phyloP scores from a whole-genome alignment of 2,888 invertebrate genomes.

The Sinelater perroti region DNA sequence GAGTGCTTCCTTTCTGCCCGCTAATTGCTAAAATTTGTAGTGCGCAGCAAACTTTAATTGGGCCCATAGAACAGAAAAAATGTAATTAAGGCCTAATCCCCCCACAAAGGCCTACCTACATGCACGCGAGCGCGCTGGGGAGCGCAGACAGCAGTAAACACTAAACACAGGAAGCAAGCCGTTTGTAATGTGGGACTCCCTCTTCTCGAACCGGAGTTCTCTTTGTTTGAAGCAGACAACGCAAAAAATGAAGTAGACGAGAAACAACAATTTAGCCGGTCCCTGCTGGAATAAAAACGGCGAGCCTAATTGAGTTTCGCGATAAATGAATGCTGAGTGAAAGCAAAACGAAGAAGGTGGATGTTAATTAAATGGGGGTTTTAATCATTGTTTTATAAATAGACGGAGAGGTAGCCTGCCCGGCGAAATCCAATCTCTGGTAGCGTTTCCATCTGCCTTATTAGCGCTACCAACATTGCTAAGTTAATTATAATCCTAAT shows the following conservation, averaged over 20 bases:
- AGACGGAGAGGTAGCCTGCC: constrained; percentile 29
- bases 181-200: constrained; percentile 33
- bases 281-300: constrained; percentile 36
- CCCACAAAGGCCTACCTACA: constrained; percentile 26
- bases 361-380: constrained; percentile 44
- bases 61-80: constrained; percentile 23
- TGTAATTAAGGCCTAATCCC: constrained; percentile 31
- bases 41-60: constrained; percentile 26
- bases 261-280: constrained; percentile 36
- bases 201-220: constrained; percentile 33
- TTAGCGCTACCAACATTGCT: too few species aligned
- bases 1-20: too few species aligned
- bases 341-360: constrained; percentile 40
- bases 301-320: constrained; percentile 40
- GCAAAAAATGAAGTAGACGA: constrained; percentile 39
- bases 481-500: too few species aligned
- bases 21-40: constrained; percentile 18
- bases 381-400: constrained; percentile 41
- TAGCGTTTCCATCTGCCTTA: too few species aligned
- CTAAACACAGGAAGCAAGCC: constrained; percentile 31
- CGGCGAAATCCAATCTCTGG: constrained; percentile 23
- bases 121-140: constrained; percentile 16
- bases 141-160: constrained; percentile 24
- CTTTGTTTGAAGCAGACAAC: constrained; percentile 38
- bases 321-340: constrained; percentile 40